Evolutionary conservation across 2,113 vertebrate species (phyloP), one percentile per base, ranked within the genome.

Genomic region (Sapayoa aenigma): DNA sequence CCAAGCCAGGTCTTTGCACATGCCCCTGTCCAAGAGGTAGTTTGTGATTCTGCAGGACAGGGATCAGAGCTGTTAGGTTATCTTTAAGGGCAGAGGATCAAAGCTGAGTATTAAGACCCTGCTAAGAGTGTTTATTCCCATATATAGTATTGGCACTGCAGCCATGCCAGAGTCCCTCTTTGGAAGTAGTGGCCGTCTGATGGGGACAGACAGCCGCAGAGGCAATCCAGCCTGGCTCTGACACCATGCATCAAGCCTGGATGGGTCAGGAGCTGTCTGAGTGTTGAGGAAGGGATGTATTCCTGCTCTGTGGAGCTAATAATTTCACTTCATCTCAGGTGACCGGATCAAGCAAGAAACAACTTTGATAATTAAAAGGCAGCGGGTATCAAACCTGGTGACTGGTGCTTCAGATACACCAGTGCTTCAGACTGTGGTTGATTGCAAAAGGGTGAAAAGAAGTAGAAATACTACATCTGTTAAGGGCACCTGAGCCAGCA

Each of bases 231-330:
- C 66, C 53, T 1, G 0, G 37, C 33, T 91, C 49, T 76, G 59
- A 71, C 27, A n/a, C 39, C 3, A 3, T 18, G 19, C 41, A 59
- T 78, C 55, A 37, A 69, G 31, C 31, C 73, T 80, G 49, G 17
- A 49, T 73, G 46, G 44, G 33, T 71, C 39, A 81, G 44, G 17
- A 93, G 56, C 35, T 82, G 13, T 30, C 46, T 71, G 83, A 84
- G 37, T 35, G 18, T 31, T 1, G 2, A 81, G 76, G 10, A 80
- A 22, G 52, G 23, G 13, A 7, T 0, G 0, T 37, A 22, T 74
- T 73, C 68, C 76, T 87, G 77, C 30, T 42, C n/a, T 3, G 0
- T 19, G 18, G 41, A 79, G 37, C 31, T 63, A 44, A 37, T 37
- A 16, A 62, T 76, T 78, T 84, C 1, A 63, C 60, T 77, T 68